These are phyloP conservation scores for Anhinga anhinga DNA, from an alignment of 2,113 vertebrate genomes.

Conservation along the genomic window DNA sequence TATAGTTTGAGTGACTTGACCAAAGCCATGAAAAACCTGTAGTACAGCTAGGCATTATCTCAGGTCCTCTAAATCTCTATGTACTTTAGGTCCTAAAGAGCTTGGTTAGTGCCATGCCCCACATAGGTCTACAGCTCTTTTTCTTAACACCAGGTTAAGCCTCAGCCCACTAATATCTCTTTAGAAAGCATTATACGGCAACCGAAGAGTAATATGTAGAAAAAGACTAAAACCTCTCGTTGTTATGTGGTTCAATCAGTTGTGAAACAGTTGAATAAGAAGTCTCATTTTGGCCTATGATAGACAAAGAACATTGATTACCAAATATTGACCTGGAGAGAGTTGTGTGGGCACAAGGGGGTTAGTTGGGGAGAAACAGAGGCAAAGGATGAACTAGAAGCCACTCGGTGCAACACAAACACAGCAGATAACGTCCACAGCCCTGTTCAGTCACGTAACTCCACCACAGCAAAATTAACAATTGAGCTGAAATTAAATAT, in stretches of 20 bases:
- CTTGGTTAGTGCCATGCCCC: neutral
- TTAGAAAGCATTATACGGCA: neutral
- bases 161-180: neutral
- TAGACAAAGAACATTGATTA: neutral
- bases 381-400: neutral
- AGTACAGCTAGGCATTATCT: neutral
- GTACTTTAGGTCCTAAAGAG: neutral
- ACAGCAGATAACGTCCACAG: neutral
- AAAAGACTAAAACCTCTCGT: neutral
- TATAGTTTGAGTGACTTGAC: neutral
- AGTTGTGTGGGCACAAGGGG: neutral
- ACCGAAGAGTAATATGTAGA: neutral
- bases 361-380: neutral
- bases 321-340: neutral
- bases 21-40: neutral
- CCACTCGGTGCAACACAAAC: neutral
- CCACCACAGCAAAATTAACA: neutral
- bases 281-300: neutral
- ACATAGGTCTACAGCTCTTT: neutral
- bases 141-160: neutral
- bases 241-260: neutral
- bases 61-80: neutral
- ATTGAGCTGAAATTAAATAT: slow-evolving; percentile 6
- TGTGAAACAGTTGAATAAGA: neutral
- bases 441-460: neutral